Evolutionary conservation across 2,797 vertebrate species (phyloP), one percentile per base, ranked within the genome.

Genomic region (Adelosebastes latens): DNA sequence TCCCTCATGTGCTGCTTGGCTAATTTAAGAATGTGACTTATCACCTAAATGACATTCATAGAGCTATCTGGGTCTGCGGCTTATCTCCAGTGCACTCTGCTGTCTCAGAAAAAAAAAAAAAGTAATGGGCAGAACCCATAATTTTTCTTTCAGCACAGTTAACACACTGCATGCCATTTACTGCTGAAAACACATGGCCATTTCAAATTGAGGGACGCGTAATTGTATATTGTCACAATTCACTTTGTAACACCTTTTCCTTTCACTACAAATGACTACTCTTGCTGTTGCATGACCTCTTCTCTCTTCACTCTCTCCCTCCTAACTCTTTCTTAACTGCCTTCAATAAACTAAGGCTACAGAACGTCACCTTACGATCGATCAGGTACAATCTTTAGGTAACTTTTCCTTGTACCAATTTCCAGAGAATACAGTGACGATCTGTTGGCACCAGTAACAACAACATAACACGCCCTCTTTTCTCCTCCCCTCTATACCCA

Each of bases 341-440:
- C 93, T 90, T 92, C 95, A 92, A 91, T 96, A 95, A 94, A 94
- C 93, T 94, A 95, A 97, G 96, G 96, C 95, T 94, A 95, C 96
- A 94, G 96, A 96, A 95, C 96, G 18, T 96, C 96, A 87, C 96
- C 96, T 96, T 96, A 96, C 93, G 96, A 96, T 94, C 96, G 96
- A 96, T 96, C 96, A 97, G 96, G 96, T 96, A 96, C 94, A 96
- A 95, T 95, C 93, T 96, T 96, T 96, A 96, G 96, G 96, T 96
- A 96, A 96, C 95, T 95, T 95, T 94, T 92, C 88, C 91, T 94
- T 88, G 94, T 93, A 94, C 90, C 91, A 93, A 87, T 89, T 90
- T 85, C 75, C 90, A 89, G 88, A 88, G 82, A 88, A 90, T 91
- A 93, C 82, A 77, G 70, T 64, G 77, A 79, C 56, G 42, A n/a